These are phyloP conservation scores for Entomyzon cyanotis DNA, from an alignment of 2,113 vertebrate genomes.

Conservation along the genomic window DNA sequence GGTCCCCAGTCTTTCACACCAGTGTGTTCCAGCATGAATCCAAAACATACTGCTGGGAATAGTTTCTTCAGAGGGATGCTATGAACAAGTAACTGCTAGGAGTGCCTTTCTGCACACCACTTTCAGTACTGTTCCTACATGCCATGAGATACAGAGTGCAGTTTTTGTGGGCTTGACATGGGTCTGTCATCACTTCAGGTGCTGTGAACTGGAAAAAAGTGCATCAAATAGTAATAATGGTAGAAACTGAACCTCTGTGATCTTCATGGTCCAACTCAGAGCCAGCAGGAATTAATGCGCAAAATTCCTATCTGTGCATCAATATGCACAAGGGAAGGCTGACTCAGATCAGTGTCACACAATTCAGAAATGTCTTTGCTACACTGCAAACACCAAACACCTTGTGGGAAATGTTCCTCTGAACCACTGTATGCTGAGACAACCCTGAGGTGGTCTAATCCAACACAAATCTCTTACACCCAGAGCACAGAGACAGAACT, in stretches of 20 bases:
- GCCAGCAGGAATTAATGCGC: not conserved
- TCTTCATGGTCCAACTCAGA: not conserved
- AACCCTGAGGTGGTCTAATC: not conserved
- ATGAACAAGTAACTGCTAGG: not conserved
- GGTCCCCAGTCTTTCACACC: not conserved
- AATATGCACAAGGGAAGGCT: not conserved
- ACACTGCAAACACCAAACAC: rapidly evolving
- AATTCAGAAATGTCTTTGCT: not conserved
- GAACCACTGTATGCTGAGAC: not conserved
- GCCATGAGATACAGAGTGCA: too few relatives aligned
- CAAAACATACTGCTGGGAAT: not conserved
- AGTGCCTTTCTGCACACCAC: not conserved
- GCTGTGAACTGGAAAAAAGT: rapidly evolving
- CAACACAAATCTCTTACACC: not conserved
- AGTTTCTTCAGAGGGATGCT: not conserved
- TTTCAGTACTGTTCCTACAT: not conserved
- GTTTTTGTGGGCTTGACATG: not conserved
- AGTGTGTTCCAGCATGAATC: not conserved
- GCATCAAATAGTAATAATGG: not conserved
- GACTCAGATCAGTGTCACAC: not conserved
- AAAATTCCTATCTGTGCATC: not conserved
- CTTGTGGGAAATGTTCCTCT: not conserved
- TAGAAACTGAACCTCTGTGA: not conserved
- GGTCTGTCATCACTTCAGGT: not conserved
- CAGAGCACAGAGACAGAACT: not conserved